Conservation (phyloP, 2,797 vertebrate genomes). For the Pogonophryne albipinna region DNA sequence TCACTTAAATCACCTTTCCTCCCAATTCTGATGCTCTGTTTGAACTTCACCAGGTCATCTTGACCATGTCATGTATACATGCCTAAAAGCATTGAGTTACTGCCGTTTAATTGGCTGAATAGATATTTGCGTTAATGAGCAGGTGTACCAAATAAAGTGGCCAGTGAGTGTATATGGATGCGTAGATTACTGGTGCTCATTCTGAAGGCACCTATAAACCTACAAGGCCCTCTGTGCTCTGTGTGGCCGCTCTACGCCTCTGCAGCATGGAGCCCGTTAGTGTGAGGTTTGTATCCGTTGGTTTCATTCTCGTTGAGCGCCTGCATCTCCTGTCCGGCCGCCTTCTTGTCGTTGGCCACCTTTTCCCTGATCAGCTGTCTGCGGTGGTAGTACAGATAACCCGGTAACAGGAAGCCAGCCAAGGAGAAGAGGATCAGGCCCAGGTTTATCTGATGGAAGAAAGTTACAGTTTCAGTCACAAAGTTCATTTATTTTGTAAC, state of each 20-base stretch:
- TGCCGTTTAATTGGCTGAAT: too few species aligned
- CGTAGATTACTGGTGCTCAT: slow-evolving; percentile 29
- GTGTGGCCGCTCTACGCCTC: slow-evolving; percentile 62
- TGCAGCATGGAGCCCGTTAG: slow-evolving; percentile 58
- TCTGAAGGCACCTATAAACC: slow-evolving; percentile 47
- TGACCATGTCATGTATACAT: too few species aligned
- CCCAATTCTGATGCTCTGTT: too few species aligned
- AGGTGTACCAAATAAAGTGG: too few species aligned
- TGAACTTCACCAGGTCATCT: too few species aligned
- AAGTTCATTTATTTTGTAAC: background rate
- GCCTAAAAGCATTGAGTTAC: too few species aligned
- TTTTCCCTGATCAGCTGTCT: slow-evolving; percentile 74
- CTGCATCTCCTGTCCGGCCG: slow-evolving; percentile 61
- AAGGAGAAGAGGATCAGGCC: slow-evolving; percentile 88
- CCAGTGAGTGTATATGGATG: background rate
- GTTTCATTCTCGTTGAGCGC: slow-evolving; percentile 69
- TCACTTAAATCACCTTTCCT: too few species aligned
- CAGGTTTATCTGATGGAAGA: slow-evolving; percentile 87
- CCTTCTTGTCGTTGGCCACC: slow-evolving; percentile 49
- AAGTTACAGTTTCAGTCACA: background rate
- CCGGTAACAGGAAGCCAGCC: slow-evolving; percentile 90
- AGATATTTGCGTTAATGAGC: too few species aligned
- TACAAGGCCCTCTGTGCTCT: background rate
- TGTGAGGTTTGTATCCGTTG: slow-evolving; percentile 73
- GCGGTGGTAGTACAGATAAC: slow-evolving; percentile 89